phyloP scores from a whole-genome alignment of 2,797 vertebrate species.

The Thripadectes ignobilis region DNA sequence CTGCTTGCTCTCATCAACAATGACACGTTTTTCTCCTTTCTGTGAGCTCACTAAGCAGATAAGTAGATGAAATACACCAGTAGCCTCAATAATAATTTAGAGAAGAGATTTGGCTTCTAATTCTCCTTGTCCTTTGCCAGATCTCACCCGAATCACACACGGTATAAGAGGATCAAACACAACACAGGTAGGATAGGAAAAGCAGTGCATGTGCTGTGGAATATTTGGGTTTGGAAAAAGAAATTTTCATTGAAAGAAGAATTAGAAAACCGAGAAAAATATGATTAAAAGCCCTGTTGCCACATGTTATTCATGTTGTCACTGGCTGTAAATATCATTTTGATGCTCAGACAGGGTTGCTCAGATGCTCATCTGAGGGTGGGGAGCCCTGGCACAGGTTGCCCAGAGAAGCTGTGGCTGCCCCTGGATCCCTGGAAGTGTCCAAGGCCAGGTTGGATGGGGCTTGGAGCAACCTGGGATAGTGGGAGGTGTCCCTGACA shows the following conservation, averaged over 20 bases:
- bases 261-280: background rate
- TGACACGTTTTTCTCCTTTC: background rate
- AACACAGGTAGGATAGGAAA: background rate
- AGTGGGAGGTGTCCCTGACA: background rate
- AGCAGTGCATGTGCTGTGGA: background rate
- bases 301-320: rapidly evolving
- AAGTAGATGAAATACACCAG: background rate
- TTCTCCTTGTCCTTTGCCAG: background rate
- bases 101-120: background rate
- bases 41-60: background rate
- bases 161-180: rapidly evolving
- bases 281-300: background rate
- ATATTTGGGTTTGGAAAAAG: background rate
- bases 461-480: background rate
- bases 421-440: background rate
- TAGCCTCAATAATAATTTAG: background rate
- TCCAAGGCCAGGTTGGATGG: rapidly evolving
- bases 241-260: background rate
- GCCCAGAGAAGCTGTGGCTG: background rate
- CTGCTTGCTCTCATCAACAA: background rate
- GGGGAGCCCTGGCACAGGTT: background rate
- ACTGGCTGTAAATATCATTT: background rate
- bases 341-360: background rate
- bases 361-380: background rate
- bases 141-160: background rate